These are phyloP conservation scores for Dicycla oo DNA, from an alignment of 2,888 invertebrate species.

Conservation along the genomic window DNA sequence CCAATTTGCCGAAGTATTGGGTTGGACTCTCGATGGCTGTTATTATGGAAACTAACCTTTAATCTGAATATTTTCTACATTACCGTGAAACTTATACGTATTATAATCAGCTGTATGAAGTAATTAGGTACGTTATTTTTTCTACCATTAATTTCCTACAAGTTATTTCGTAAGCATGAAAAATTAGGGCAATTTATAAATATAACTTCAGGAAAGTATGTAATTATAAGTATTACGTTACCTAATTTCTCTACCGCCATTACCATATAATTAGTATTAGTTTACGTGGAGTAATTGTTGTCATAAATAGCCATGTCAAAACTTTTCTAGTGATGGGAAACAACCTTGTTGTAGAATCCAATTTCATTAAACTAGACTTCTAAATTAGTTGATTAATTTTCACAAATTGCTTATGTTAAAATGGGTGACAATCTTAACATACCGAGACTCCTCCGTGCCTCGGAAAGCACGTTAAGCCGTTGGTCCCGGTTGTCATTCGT, in stretches of 20 bases:
- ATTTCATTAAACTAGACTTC: slow-evolving; percentile 16
- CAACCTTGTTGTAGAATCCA: slow-evolving; percentile 13
- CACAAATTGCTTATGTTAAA: background rate
- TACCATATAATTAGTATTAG: slow-evolving; percentile 40
- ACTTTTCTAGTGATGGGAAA: slow-evolving; percentile 42
- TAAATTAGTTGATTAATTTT: slow-evolving; percentile 14
- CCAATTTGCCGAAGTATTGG: slow-evolving; percentile 32
- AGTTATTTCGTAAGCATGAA: slow-evolving; percentile 15
- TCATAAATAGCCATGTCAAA: slow-evolving; percentile 40
- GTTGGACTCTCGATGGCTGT: slow-evolving; percentile 28
- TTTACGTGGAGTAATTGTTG: slow-evolving; percentile 35
- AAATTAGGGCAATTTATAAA: slow-evolving; percentile 12
- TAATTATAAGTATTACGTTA: slow-evolving; percentile 39
- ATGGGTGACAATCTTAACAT: too few relatives aligned
- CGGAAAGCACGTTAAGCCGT: too few relatives aligned
- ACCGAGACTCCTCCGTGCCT: too few relatives aligned
- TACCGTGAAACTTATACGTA: slow-evolving; percentile 1
- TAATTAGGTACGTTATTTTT: slow-evolving; percentile 33
- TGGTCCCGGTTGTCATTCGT: too few relatives aligned
- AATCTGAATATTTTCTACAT: slow-evolving; percentile 50
- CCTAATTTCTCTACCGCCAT: slow-evolving; percentile 18
- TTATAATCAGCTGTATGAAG: slow-evolving; percentile 35
- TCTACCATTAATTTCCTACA: slow-evolving; percentile 15
- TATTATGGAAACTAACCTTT: slow-evolving; percentile 11
- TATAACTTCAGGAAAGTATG: background rate